These are phyloP conservation scores for Actinia tenebrosa DNA, from an alignment of 64 coral and sea anemone species.

Conservation along the genomic window DNA sequence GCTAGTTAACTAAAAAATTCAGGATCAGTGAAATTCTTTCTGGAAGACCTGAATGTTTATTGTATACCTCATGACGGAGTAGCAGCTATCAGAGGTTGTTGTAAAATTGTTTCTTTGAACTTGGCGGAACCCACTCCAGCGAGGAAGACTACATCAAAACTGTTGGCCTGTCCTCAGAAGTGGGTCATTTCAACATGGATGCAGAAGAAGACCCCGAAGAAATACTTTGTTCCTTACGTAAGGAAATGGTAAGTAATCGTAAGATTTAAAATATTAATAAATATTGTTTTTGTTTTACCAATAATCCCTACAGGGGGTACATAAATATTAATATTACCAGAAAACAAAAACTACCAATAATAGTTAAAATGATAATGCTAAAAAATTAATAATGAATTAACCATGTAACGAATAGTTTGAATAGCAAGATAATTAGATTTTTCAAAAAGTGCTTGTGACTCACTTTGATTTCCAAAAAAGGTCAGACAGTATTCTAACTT, in stretches of 20 bases:
- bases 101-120: no score
- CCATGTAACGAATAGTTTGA: no score
- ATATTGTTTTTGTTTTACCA: neutral
- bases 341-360: neutral
- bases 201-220: neutral
- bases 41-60: no score
- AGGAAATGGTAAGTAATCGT: conserved; percentile 17
- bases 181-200: neutral
- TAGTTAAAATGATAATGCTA: neutral
- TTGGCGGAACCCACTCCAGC: no score
- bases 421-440: no score
- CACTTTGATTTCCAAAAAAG: no score
- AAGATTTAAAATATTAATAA: neutral
- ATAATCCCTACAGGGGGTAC: neutral
- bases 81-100: no score
- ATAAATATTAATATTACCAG: neutral
- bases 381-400: neutral
- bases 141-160: neutral
- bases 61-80: no score
- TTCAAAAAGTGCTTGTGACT: no score
- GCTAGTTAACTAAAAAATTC: no score
- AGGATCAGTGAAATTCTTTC: no score
- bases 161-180: neutral
- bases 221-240: neutral
- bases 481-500: no score